phyloP scores from a whole-genome alignment of 2,797 vertebrate species.

The Acipenser transmontanus region DNA sequence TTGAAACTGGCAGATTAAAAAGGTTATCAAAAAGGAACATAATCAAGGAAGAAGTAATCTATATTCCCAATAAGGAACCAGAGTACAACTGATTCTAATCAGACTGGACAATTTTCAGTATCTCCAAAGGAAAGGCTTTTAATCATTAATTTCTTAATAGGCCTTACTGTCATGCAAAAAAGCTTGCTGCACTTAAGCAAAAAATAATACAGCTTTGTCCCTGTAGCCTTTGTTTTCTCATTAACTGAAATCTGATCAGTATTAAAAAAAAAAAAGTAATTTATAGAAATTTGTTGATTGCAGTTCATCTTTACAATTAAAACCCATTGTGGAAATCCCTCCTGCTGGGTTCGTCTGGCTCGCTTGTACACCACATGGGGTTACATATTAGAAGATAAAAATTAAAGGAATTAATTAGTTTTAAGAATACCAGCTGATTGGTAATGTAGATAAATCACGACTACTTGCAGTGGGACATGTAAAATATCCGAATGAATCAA shows the following conservation, averaged over 20 bases:
- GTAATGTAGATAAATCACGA: slow-evolving; percentile 44
- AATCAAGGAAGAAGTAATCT: too few relatives aligned
- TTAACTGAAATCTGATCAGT: slow-evolving; percentile 1
- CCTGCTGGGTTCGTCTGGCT: slow-evolving; percentile 21
- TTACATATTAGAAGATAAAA: slow-evolving; percentile 50
- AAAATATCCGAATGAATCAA: slow-evolving; percentile 11
- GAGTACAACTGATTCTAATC: background rate
- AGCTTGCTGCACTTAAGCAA: background rate
- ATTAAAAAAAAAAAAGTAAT: slow-evolving; percentile 5
- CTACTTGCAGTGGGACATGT: slow-evolving; percentile 12
- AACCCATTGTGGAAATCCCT: slow-evolving; percentile 46
- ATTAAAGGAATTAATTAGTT: slow-evolving; percentile 64
- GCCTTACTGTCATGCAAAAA: background rate
- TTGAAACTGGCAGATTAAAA: too few relatives aligned
- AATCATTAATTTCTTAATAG: background rate
- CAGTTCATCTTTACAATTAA: slow-evolving; percentile 62
- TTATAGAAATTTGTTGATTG: slow-evolving; percentile 54
- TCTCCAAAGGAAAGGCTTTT: too few relatives aligned
- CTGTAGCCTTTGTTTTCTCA: slow-evolving; percentile 1
- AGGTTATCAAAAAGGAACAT: too few relatives aligned
- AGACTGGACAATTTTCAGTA: background rate
- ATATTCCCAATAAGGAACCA: background rate
- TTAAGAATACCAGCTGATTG: slow-evolving; percentile 63
- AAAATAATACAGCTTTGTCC: background rate
- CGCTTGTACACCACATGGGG: slow-evolving; percentile 48